Conservation (phyloP, 2,113 vertebrate genomes). For the Nansenia antarctica region DNA sequence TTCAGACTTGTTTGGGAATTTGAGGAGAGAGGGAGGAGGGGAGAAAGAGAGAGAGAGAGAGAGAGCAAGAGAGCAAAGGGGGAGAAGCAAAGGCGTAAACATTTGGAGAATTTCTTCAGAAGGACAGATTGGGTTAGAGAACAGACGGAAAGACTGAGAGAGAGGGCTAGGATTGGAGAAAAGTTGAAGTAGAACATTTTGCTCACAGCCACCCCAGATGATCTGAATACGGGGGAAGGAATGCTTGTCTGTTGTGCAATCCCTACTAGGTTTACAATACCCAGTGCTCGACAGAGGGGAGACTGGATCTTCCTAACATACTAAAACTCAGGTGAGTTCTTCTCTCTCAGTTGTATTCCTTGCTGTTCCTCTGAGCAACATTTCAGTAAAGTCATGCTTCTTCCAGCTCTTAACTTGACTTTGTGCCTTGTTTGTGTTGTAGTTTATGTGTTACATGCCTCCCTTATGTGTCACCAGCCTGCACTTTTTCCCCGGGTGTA, state of each 20-base stretch:
- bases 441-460: constrained; percentile 55
- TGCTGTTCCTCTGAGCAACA: constrained; percentile 8
- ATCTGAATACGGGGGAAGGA: constrained; percentile 51
- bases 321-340: constrained; percentile 69
- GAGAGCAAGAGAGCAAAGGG: constrained; percentile 37
- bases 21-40: constrained; percentile 65
- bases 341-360: constrained; percentile 1
- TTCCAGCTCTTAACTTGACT: constrained; percentile 5
- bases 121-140: constrained; percentile 11
- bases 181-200: constrained; percentile 31
- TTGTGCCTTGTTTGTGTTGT: constrained; percentile 18
- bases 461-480: constrained; percentile 56
- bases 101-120: constrained; percentile 40
- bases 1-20: constrained; percentile 84
- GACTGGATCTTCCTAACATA: constrained; percentile 42
- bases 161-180: constrained; percentile 22
- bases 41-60: constrained; percentile 39
- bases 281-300: constrained; percentile 32
- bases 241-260: constrained; percentile 68
- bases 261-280: constrained; percentile 45
- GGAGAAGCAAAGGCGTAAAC: constrained; percentile 59
- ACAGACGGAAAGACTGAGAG: constrained; percentile 8
- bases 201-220: constrained; percentile 35
- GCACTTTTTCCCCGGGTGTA: constrained; percentile 12
- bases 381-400: neutral